Evolutionary conservation across 2,113 vertebrate species (phyloP).

Genomic region (Chascanopsetta lugubris): DNA sequence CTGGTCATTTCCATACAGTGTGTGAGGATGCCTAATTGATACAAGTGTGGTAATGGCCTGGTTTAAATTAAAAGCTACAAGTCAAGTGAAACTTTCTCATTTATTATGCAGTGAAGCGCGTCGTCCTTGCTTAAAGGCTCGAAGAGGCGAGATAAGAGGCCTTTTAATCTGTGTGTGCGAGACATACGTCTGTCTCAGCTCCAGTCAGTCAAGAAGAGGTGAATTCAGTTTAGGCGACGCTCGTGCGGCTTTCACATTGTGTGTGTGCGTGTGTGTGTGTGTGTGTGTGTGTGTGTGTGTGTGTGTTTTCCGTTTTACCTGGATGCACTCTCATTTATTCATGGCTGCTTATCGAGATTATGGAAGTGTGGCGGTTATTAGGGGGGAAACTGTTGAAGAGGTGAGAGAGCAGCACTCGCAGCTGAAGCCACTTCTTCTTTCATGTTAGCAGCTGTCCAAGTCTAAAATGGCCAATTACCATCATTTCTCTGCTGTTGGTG

Average conservation of each 20-base stretch:
- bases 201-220: constrained; percentile 24
- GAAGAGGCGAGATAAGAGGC: constrained; percentile 64
- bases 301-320: constrained; percentile 26
- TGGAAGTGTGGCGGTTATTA: constrained; percentile 55
- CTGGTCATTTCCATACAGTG: constrained; percentile 28
- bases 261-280: no score
- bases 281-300: no score
- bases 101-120: constrained; percentile 70
- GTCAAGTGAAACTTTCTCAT: constrained; percentile 75
- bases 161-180: constrained; percentile 62
- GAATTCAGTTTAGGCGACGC: constrained; percentile 3
- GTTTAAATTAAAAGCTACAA: constrained; percentile 76
- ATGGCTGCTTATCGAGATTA: constrained; percentile 23
- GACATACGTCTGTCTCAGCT: constrained; percentile 44
- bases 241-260: constrained; percentile 19
- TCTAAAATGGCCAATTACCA: constrained; percentile 80
- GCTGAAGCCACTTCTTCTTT: constrained; percentile 73
- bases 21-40: constrained; percentile 61
- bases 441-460: constrained; percentile 78
- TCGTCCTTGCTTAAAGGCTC: constrained; percentile 70
- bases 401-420: constrained; percentile 67
- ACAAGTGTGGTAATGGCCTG: constrained; percentile 58
- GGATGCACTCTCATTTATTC: constrained; percentile 34
- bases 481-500: constrained; percentile 74
- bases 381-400: constrained; percentile 59